Base-by-base conservation (phyloP, 2,113 vertebrate genomes). In the Ivindomyrus marchei region DNA sequence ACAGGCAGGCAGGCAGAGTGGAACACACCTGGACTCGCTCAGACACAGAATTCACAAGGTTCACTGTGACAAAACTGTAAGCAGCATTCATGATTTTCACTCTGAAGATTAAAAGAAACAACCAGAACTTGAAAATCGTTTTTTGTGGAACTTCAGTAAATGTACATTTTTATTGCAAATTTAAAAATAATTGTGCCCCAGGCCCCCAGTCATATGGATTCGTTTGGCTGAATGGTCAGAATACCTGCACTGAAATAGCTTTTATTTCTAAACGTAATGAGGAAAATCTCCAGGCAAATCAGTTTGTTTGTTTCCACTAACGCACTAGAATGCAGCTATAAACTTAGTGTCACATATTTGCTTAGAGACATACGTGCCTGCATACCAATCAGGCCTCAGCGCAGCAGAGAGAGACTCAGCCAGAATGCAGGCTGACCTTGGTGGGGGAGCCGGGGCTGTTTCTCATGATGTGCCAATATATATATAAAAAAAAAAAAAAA, bases 31-130 rank as follows among this genome's bases (percentile, higher is more conserved):
- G 62, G n/a, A 83, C 36, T 87, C 83, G 21, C 31, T 50, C 10
- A 80, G 58, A 87, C 84, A 70, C 56, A 27, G 84, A 70, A 53
- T 66, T 91, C 50, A 24, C 77, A 89, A 17, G 27, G 52, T 62
- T n/a, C 56, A 62, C 24, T n/a, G 24, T n/a, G 24, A 62, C 56
- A 62, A 62, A 31, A n/a, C 84, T 70, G 90, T 39, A 21, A 84
- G 88, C 89, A 3, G 10, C 27, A 19, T 53, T 56, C 7, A 10
- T 27, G 62, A 31, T 27, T 66, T 66, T 11, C 62, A 27, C 10
- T 66, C 24, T 66, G 47, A 31, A 36, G 7, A 53, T 27, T 17
- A 15, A 53, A 31, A 21, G 50, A 27, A 58, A 58, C 52, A 88
- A 9, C 15, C 53, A 45, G 31, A 42, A 45, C 31, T 17, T 31